Evolutionary conservation across 2,888 invertebrate species (phyloP).

Genomic region (Petrophora chlorosata): DNA sequence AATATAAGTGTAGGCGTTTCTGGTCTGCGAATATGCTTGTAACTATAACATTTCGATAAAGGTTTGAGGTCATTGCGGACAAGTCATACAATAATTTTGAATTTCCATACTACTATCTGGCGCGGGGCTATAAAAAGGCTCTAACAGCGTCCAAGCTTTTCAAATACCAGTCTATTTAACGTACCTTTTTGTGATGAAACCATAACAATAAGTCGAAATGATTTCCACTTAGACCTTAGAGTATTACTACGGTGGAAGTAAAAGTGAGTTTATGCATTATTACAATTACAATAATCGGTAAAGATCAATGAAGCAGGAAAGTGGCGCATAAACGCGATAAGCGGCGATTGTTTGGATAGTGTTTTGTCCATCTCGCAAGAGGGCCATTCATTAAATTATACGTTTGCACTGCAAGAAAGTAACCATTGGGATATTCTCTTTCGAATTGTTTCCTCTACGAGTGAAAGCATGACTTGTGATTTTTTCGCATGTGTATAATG

Average conservation of each 20-base stretch:
- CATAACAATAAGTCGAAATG: conserved; percentile 55
- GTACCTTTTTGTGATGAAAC: conserved; percentile 52
- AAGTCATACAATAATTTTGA: conserved; percentile 28
- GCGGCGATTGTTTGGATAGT: conserved; percentile 59
- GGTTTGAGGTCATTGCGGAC: conserved; percentile 26
- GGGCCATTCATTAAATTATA: conserved; percentile 71
- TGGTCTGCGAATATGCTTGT: conserved; percentile 13
- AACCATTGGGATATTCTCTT: conserved; percentile 52
- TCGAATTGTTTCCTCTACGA: conserved; percentile 56
- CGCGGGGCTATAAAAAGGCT: conserved; percentile 22
- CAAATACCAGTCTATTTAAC: conserved; percentile 37
- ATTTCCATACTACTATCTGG: conserved; percentile 28
- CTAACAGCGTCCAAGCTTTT: conserved; percentile 18
- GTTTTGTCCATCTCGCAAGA: conserved; percentile 60
- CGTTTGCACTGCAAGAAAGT: conserved; percentile 70
- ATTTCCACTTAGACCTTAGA: conserved; percentile 65
- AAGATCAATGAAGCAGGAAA: conserved; percentile 59
- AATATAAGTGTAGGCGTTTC: conserved; percentile 13
- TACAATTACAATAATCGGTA: conserved; percentile 63
- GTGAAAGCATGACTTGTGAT: conserved; percentile 60
- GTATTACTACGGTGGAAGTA: conserved; percentile 49
- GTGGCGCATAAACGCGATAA: conserved; percentile 56
- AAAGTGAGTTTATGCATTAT: conserved; percentile 66
- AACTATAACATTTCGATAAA: conserved; percentile 28
- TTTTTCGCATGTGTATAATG: conserved; percentile 43